Evolutionary conservation across 2,113 vertebrate species (phyloP), one percentile per base, ranked within the genome.

Genomic region (Heliornis fulica): DNA sequence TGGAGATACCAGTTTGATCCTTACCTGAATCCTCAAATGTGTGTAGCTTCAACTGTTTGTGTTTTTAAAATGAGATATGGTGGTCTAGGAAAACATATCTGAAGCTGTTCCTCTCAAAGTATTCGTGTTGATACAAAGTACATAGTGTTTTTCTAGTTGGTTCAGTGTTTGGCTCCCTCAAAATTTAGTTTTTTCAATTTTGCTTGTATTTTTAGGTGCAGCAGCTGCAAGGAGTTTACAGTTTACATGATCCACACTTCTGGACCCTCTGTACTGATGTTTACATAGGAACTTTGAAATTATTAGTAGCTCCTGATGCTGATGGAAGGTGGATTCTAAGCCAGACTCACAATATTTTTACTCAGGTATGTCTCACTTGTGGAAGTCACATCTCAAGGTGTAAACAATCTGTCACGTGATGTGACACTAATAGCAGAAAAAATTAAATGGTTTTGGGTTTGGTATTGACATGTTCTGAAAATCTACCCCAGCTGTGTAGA

Each of bases 311-410:
- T 18, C 99, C 99, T 23, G 99, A 99, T 69, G 99, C 99, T 32
- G 99, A 99, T 93, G 97, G 98, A 36, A 98, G 98, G 92, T 99
- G 99, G 99, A 99, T 99, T 96, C 98, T 99, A 94, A 99, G 99
- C 97, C 99, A 99, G 96, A 99, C 99, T 9, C 99, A 99, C 97
- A 98, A 99, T 95, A 99, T 99, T 95, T 99, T 99, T 97, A 99
- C 99, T 96, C 99, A 99, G 99, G 99, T 99, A 97, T 65, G 91
- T 91, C 29, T 92, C 59, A 14, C 51, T 68, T n/a, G 45, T 40
- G 69, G 23, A 75, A 57, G 78, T 57, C 59, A n/a, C 36, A 36
- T 60, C 72, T 60, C 34, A 10, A 22, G 50, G 36, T 16, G 7
- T 59, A 32, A 69, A 38, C 41, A 36, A 8, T 15, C 59, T 31